Evolutionary conservation across 35 echinoderm and acorn worm species (phyloP).

Genomic region (Apostichopus parvimensis): DNA sequence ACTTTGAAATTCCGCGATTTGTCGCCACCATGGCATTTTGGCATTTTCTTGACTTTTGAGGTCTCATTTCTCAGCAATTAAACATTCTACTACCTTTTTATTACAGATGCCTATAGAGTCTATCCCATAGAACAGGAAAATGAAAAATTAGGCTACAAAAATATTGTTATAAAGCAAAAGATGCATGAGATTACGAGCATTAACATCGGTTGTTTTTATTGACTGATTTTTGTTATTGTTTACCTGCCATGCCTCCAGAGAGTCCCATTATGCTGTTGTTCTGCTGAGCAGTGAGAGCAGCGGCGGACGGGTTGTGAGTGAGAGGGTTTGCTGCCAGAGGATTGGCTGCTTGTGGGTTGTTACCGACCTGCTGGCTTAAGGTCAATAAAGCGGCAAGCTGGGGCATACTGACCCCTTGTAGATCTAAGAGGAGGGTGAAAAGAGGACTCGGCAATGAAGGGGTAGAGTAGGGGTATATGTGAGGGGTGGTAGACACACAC

Average conservation of each 20-base stretch:
- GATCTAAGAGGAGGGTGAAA: slow-evolving; percentile 33
- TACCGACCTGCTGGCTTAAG: slow-evolving; percentile 66
- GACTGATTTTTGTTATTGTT: background rate
- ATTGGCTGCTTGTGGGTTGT: slow-evolving; percentile 27
- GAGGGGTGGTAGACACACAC: background rate
- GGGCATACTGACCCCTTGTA: slow-evolving; percentile 75
- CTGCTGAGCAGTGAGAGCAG: slow-evolving; percentile 65
- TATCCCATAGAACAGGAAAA: too few species aligned
- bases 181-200: too few species aligned
- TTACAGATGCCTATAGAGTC: too few species aligned
- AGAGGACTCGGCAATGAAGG: background rate
- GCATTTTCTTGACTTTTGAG: too few species aligned
- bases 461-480: background rate
- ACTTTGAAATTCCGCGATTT: too few species aligned
- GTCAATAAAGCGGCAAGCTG: slow-evolving; percentile 76
- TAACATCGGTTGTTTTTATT: too few species aligned
- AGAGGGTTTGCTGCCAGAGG: slow-evolving; percentile 54
- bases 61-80: too few species aligned
- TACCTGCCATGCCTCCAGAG: slow-evolving; percentile 61
- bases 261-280: slow-evolving; percentile 75
- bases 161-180: too few species aligned
- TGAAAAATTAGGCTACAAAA: too few species aligned
- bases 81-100: too few species aligned
- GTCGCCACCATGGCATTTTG: too few species aligned
- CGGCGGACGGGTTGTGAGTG: slow-evolving; percentile 35